A percentile compares a stretch with the other conserved stretches of the same genome.
phyloP scores from a whole-genome alignment of 1,140 invertebrate species.

The Rhagoletis zephyria region DNA sequence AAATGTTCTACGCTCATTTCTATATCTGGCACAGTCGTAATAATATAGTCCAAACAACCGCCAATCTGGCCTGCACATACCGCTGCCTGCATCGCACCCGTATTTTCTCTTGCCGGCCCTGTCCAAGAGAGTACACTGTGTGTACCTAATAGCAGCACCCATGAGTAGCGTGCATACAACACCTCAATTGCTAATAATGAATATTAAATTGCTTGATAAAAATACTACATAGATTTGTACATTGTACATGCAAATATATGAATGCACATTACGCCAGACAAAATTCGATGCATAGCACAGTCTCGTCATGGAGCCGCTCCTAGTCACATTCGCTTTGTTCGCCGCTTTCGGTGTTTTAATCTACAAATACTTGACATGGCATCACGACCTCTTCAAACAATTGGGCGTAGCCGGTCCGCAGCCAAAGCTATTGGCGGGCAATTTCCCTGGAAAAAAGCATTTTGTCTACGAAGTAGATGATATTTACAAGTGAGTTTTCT shows the following conservation, averaged over 20 bases:
- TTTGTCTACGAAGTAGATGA: slow-evolving; percentile 64
- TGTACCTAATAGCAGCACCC: too few species aligned
- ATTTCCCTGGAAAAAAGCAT: slow-evolving; percentile 73
- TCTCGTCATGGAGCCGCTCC: slow-evolving; percentile 4
- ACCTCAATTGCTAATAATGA: slow-evolving; percentile 3
- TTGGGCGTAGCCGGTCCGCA: slow-evolving; percentile 66
- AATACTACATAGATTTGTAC: too few species aligned
- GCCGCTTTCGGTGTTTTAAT: neutral
- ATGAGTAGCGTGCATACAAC: neutral
- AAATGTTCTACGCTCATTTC: too few species aligned
- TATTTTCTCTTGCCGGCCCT: too few species aligned
- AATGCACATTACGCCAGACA: neutral
- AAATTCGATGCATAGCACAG: neutral
- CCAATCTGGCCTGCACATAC: too few species aligned
- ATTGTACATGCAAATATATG: neutral
- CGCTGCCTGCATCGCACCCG: too few species aligned
- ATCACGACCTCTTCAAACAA: slow-evolving; percentile 70
- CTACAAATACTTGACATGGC: slow-evolving; percentile 68
- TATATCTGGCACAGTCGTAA: too few species aligned
- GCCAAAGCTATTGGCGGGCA: slow-evolving; percentile 69
- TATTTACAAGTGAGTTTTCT: slow-evolving; percentile 63
- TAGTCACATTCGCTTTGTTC: neutral
- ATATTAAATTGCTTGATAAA: neutral
- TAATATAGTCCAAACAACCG: too few species aligned
- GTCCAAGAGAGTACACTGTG: too few species aligned